Base-by-base conservation (phyloP, 2,888 invertebrate species). In the Hydrotaea cyrtoneurina region DNA sequence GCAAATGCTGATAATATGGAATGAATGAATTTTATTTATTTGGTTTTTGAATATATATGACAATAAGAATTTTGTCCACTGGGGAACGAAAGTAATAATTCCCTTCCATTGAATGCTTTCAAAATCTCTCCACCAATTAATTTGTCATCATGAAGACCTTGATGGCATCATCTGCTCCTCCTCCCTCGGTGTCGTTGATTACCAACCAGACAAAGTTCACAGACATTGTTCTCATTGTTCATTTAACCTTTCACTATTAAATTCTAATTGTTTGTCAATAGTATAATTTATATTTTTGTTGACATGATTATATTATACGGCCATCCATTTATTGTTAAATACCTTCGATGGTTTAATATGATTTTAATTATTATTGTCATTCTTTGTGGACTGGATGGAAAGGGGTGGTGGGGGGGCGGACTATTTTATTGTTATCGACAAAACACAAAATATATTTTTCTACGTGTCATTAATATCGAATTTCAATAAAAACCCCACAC, bases 201-300 rank as follows among this genome's bases (percentile, higher is more conserved):
- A 8, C 4, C 7, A n/a, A 2, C n/a, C n/a, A n/a, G n/a, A 50
- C 50, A 15, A 50, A 50, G 50, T 66, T 66, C 66, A 19, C 19
- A 11, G 39, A 8, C 21, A 64, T 64, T 53, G 36, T 55, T 21
- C 55, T 19, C 21, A 55, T 10, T 7, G 19, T 21, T 21, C 55
- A 23, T 55, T 55, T 57, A 57, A 17, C 55, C 19, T 7, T 2
- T 21, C 5, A 57, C 23, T 62, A 62, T 62, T 62, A 50, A 50
- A 55, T 64, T 64, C 31, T 31, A 50, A 15, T 50, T 50, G n/a
- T 50, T 50, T 50, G 4, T 64, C 64, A 21, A 39, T 66, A 21
- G 15, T 43, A 66, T 66, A 66, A 43, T 66, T 43, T 39, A 39
- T 39, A 66, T 66, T 66, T 66, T 43, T 43, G 13, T 55, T 55